Base-by-base conservation (phyloP, 2,888 invertebrate genomes). In the Eristalis pertinax region DNA sequence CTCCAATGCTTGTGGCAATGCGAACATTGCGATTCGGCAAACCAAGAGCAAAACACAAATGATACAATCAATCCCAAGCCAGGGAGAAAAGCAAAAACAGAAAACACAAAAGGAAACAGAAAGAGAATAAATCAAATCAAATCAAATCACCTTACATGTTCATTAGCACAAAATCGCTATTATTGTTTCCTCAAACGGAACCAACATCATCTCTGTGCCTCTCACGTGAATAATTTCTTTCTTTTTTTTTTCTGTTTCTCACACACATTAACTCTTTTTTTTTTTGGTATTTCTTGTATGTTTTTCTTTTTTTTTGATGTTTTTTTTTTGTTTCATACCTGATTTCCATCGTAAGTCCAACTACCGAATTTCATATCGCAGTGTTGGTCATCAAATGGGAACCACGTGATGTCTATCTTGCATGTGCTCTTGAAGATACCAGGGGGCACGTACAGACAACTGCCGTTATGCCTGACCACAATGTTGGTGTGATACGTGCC, bases 351-450 rank as follows among this genome's bases (percentile, higher is more conserved):
- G 95, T 99, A 99, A 93, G 99, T 99, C 99, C 99, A 99, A 95
- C 99, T 99, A 95, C 99, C 99, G 94, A 99, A 99, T 96, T 99
- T 98, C 97, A 99, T 98, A 94, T 98, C 97, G 95, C 99, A 99
- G 95, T 97, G 97, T 96, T 99, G 99, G 95, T 99, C 99, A 95
- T 99, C 99, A 95, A 99, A 99, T 94, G 99, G 99, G 96, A 99
- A 99, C 99, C 99, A 99, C 94, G 99, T 99, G 96, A 99, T 99
- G 96, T 99, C 98, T 95, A 99, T 99, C 96, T 98, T 98, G 96
- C 99, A 99, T 95, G 99, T 99, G 96, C 99, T 98, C 96, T 99
- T 99, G 96, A 99, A 99, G 95, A 99, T 99, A 94, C 99, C 99
- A 94, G 99, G 99, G 93, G 99, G 99, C 95, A 99, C 97, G 96